Evolutionary conservation across 1,140 invertebrate species (phyloP), one percentile per base, ranked within the genome.

Genomic region (Popillia japonica): DNA sequence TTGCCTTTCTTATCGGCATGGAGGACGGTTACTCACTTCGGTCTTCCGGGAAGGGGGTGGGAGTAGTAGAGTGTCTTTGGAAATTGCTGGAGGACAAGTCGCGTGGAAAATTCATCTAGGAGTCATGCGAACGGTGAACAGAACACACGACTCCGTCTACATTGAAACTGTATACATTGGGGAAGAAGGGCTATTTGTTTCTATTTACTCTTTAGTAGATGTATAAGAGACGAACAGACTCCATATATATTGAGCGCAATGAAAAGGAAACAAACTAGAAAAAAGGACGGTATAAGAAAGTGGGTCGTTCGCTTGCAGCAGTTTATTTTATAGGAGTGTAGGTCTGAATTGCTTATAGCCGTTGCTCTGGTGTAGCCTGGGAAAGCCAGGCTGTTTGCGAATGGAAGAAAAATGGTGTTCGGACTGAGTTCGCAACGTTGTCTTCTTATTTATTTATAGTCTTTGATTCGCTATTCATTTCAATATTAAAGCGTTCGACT

Each of bases 1-100:
- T 80, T 80, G 79, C 79, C 79, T 80, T 80, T 78, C 79, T 79
- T 80, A 80, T 80, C 78, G 77, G 44, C 55, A 20, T 68, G 73
- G 34, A 20, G 64, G 72, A 41, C 72, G 72, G 17, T 27, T 40
- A 20, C 34, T 41, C 34, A 7, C 40, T 68, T 68, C 61, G 61
- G 9, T 23, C 27, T 68, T 68, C 61, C 22, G 20, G 61, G 3
- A 10, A 11, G 8, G 20, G 1, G 61, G 22, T 14, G 20, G 20
- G 8, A 8, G 8, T 48, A 14, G 10, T 48, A 10, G 44, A 48
- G 44, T 48, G 44, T 17, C 44, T 17, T 14, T 48, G 44, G 10
- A 48, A 42, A 40, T 34, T 20, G 20, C 40, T 40, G n/a, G 42
- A 23, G 17, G 55, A 59, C n/a, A 61, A 68, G 61, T 77, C 76